Conservation (phyloP, 2,113 vertebrate genomes). For the Lampris incognitus region DNA sequence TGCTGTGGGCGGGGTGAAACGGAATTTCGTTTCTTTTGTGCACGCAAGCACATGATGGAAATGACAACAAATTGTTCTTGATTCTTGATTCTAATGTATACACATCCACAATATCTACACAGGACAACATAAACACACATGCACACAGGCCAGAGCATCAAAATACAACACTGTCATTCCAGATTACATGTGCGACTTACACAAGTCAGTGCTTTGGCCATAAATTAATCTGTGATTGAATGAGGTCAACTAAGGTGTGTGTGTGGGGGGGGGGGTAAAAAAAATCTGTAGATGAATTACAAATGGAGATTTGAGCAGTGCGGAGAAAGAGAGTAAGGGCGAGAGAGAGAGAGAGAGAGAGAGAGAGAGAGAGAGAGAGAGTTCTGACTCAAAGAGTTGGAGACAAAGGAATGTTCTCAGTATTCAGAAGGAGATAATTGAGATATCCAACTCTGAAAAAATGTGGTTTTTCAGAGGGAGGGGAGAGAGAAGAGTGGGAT, state of each 20-base stretch:
- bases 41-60: too few species aligned
- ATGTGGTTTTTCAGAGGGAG: constrained; percentile 73
- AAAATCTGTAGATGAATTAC: constrained; percentile 50
- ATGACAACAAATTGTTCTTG: too few species aligned
- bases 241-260: constrained; percentile 52
- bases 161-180: not conserved
- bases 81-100: too few species aligned
- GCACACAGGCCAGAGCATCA: not conserved
- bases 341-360: not conserved
- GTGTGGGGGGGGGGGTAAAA: not conserved
- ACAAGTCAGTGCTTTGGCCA: constrained; percentile 36
- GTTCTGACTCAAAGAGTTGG: not conserved
- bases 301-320: constrained; percentile 46
- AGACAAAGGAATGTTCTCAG: constrained; percentile 62
- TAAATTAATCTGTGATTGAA: constrained; percentile 44
- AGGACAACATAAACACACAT: too few species aligned
- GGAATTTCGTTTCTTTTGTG: too few species aligned
- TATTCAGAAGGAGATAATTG: constrained; percentile 78
- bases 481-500: not conserved
- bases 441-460: constrained; percentile 82
- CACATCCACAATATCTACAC: too few species aligned
- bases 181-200: constrained; percentile 8
- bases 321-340: not conserved
- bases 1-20: too few species aligned
- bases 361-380: constrained; percentile 20